Conservation (phyloP, 2,888 invertebrate genomes). For the Drosophila eohydei region DNA sequence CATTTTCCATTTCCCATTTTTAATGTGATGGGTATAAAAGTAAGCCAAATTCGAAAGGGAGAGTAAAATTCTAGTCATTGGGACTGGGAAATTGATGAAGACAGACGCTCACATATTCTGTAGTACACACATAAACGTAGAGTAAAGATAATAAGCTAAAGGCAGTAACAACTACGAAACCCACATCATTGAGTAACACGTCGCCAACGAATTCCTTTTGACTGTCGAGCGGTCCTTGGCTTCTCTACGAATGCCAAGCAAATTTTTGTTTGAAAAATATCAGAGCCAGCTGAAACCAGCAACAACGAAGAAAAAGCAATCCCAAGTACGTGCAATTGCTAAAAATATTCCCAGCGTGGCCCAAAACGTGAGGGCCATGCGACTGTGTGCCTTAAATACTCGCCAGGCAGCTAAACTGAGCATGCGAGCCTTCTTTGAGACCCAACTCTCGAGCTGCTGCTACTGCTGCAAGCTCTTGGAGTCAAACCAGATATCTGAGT, state of each 20-base stretch:
- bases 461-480: slow-evolving; percentile 3
- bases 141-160: slow-evolving; percentile 61
- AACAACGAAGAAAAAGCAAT: slow-evolving; percentile 44
- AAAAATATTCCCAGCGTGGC: slow-evolving; percentile 59
- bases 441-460: slow-evolving; percentile 17
- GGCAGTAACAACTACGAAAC: slow-evolving; percentile 30
- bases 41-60: slow-evolving; percentile 23
- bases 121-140: slow-evolving; percentile 16
- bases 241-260: slow-evolving; percentile 18
- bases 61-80: slow-evolving; percentile 30
- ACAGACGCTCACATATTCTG: slow-evolving; percentile 49
- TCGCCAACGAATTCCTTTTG: slow-evolving; percentile 39
- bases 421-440: slow-evolving; percentile 12
- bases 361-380: slow-evolving; percentile 59
- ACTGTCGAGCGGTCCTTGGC: slow-evolving; percentile 33
- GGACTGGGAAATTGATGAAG: slow-evolving; percentile 58
- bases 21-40: too few species aligned
- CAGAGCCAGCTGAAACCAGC: slow-evolving; percentile 41
- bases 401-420: slow-evolving; percentile 18
- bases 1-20: too few species aligned
- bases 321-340: slow-evolving; percentile 73
- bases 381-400: slow-evolving; percentile 66
- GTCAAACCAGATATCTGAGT: slow-evolving; percentile 10
- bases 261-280: slow-evolving; percentile 42
- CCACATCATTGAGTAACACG: slow-evolving; percentile 61